Evolutionary conservation across 2,797 vertebrate species (phyloP).

Genomic region (Pseudochaenichthys georgianus): DNA sequence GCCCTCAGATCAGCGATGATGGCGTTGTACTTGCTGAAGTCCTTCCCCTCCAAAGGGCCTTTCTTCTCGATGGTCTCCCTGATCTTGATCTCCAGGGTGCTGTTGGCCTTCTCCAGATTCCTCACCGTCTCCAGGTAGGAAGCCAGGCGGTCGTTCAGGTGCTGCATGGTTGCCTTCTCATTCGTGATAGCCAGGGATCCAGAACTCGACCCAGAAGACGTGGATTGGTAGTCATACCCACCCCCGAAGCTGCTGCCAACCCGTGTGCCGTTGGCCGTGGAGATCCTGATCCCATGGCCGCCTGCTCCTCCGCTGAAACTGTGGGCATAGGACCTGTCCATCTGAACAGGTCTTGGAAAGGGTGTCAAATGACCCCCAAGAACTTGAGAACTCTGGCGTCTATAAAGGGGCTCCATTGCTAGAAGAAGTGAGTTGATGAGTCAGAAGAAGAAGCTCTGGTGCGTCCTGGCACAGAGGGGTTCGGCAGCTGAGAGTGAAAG

Average conservation of each 20-base stretch:
- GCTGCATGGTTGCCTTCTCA: conserved; percentile 90
- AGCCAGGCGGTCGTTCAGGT: conserved; percentile 91
- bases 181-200: conserved; percentile 74
- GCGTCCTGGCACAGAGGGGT: conserved; percentile 22
- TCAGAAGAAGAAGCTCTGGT: conserved; percentile 15
- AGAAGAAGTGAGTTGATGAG: conserved; percentile 14
- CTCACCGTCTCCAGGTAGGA: conserved; percentile 90
- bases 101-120: conserved; percentile 88
- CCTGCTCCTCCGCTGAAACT: conserved; percentile 89
- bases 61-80: conserved; percentile 86
- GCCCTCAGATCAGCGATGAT: conserved; percentile 85
- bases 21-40: conserved; percentile 84
- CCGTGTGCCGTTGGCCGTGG: conserved; percentile 61
- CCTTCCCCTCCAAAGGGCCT: conserved; percentile 81
- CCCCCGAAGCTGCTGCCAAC: conserved; percentile 37
- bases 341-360: neutral
- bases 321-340: conserved; percentile 58
- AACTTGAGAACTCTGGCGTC: conserved; percentile 18
- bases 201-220: conserved; percentile 7
- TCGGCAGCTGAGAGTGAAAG: conserved; percentile 48
- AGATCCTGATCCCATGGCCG: conserved; percentile 85
- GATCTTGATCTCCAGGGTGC: conserved; percentile 88
- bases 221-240: conserved; percentile 36
- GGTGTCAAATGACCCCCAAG: accelerated
- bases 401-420: conserved; percentile 59